Evolutionary conservation across 2,888 invertebrate species (phyloP), one percentile per base, ranked within the genome.

Genomic region (Lepeophtheirus nordmannii): DNA sequence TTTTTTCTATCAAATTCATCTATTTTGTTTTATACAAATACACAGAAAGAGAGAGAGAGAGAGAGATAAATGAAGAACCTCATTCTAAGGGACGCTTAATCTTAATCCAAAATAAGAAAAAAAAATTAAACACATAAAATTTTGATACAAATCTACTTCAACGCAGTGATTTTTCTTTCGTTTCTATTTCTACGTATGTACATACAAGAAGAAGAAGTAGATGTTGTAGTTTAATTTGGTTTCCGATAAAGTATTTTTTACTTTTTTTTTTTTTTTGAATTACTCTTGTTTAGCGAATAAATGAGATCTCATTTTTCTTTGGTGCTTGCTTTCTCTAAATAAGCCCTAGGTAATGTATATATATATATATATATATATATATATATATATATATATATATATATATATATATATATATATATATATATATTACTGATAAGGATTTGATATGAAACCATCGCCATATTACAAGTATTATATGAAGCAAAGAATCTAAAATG

Each of bases 151-250:
- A 46, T 46, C 53, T 46, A 14, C 53, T 46, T 17, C 2, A 46
- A 46, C 53, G 53, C 53, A 46, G 53, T 46, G 53, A 46, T 46
- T 46, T 46, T 46, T 46, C 53, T 46, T 46, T 8, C 3, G 3
- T 46, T 17, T 8, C 8, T 8, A n/a, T 46, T 46, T 46, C 53
- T 14, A n/a, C 14, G 8, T 46, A 46, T 46, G 17, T 46, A 46
- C 53, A 46, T 46, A 46, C 53, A 46, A 46, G 8, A 46, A 46
- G 5, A 8, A 46, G 17, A 8, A 46, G 53, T 46, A 14, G 53
- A n/a, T n/a, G 53, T 46, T 17, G 53, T 46, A 46, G 53, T 46
- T 46, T 46, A 46, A 46, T 46, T 46, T 17, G 53, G 53, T 46
- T 46, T 46, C 53, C 53, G 53, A 46, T 46, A 46, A 46, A 46